A percentile compares a stretch with the other conserved stretches of the same genome.
Evolutionary conservation across 2,888 invertebrate genomes (phyloP).

Genomic region (Hydriomena furcata): DNA sequence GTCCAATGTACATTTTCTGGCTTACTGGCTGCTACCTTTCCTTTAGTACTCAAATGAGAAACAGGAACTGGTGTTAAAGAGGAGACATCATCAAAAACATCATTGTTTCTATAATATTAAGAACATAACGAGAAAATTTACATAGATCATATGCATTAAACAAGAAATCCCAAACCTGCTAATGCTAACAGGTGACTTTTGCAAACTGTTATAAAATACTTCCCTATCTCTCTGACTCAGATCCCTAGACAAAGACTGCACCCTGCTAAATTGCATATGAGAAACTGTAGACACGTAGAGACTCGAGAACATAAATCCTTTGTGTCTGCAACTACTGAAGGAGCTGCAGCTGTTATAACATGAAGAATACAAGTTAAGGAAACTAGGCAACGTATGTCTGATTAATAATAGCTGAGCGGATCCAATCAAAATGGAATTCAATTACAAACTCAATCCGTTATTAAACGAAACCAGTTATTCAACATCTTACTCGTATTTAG

Average conservation of each 20-base stretch:
- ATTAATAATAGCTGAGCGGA: constrained; percentile 10
- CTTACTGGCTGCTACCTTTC: too few relatives aligned
- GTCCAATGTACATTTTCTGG: too few relatives aligned
- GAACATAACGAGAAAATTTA: too few relatives aligned
- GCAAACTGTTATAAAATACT: constrained; percentile 41
- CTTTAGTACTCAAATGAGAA: too few relatives aligned
- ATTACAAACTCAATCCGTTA: constrained; percentile 24
- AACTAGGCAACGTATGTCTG: background rate
- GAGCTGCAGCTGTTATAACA: constrained; percentile 15
- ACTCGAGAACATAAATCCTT: constrained; percentile 48
- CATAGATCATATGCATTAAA: constrained; percentile 32
- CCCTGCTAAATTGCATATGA: constrained; percentile 26
- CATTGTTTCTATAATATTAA: too few relatives aligned
- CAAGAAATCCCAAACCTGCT: constrained; percentile 40
- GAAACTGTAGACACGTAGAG: constrained; percentile 48
- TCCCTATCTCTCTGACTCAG: too few relatives aligned
- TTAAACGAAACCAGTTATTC: constrained; percentile 21
- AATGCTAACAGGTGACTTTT: constrained; percentile 45
- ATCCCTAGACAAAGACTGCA: constrained; percentile 56
- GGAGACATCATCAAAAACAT: too few relatives aligned
- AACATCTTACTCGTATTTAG: constrained; percentile 12
- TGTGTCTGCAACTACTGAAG: constrained; percentile 32
- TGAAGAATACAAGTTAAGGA: constrained; percentile 4
- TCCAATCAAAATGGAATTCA: constrained; percentile 17
- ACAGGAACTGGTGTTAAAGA: too few relatives aligned